Percentiles rank a stretch among this genome's conserved stretches.
Conservation (phyloP, 2,888 invertebrate genomes). For the Tachina grossa region DNA sequence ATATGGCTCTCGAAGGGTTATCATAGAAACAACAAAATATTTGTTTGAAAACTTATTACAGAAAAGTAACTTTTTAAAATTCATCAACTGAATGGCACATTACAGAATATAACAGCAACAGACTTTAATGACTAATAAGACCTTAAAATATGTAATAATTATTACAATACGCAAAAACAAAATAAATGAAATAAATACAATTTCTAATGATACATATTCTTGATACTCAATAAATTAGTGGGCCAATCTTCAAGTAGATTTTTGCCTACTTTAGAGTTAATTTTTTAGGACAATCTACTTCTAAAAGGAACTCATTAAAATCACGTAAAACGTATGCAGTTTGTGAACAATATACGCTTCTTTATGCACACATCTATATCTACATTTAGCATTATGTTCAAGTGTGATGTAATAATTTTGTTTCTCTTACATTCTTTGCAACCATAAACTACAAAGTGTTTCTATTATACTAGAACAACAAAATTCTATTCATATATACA, state of each 20-base stretch:
- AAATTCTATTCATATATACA: slow-evolving; percentile 40
- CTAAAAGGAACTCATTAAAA: slow-evolving; percentile 1
- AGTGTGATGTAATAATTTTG: slow-evolving; percentile 39
- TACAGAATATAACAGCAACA: too few species aligned
- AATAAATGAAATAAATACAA: background rate
- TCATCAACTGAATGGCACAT: too few species aligned
- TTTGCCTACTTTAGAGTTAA: background rate
- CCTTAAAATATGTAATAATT: too few species aligned
- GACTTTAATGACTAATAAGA: too few species aligned
- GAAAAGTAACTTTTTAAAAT: too few species aligned
- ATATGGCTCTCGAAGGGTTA: too few species aligned
- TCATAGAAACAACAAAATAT: too few species aligned
- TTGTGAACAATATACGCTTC: background rate
- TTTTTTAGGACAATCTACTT: slow-evolving; percentile 9
- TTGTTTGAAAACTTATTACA: too few species aligned
- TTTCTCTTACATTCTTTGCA: background rate
- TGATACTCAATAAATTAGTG: background rate
- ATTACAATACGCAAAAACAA: background rate
- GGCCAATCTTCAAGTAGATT: background rate
- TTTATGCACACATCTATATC: background rate
- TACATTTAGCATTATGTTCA: background rate
- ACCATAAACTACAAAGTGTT: slow-evolving; percentile 25
- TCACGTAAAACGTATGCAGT: background rate
- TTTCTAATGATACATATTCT: background rate
- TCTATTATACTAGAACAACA: slow-evolving; percentile 35